Evolutionary conservation across 2,113 vertebrate species (phyloP).

Genomic region (Plecotus auritus): DNA sequence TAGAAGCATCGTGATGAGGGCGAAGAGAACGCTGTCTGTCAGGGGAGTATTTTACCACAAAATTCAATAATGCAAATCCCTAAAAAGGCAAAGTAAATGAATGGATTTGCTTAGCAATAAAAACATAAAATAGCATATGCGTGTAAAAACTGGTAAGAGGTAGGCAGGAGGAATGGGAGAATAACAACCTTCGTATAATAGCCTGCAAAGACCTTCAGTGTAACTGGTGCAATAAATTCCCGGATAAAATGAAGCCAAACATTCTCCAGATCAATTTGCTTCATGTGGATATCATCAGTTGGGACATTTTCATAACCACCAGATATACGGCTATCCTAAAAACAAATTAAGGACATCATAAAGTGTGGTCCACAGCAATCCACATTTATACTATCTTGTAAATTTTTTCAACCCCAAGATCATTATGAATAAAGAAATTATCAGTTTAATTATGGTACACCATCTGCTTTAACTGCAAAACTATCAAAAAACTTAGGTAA

Average conservation of each 20-base stretch:
- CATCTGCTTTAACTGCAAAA: background rate
- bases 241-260: slow-evolving; percentile 99
- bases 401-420: slow-evolving; percentile 18
- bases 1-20: slow-evolving; percentile 98
- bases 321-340: slow-evolving; percentile 93
- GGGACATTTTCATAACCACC: slow-evolving; percentile 98
- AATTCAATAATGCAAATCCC: slow-evolving; percentile 94
- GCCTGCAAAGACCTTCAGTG: slow-evolving; percentile 95
- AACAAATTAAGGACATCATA: slow-evolving; percentile 30
- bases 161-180: background rate
- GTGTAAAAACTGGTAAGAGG: background rate
- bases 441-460: background rate
- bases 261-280: slow-evolving; percentile 91
- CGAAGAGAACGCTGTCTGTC: slow-evolving; percentile 89
- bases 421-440: slow-evolving; percentile 23
- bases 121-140: background rate
- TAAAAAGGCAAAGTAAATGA: slow-evolving; percentile 68
- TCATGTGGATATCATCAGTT: slow-evolving; percentile 98
- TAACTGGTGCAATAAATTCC: slow-evolving; percentile 96
- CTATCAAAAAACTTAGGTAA: background rate
- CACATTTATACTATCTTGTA: background rate
- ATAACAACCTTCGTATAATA: slow-evolving; percentile 94
- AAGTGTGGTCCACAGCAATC: slow-evolving; percentile 6
- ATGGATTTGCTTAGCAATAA: background rate
- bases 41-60: slow-evolving; percentile 98